phyloP scores from a whole-genome alignment of 23 tunicate genomes.

The Styela plicata region DNA sequence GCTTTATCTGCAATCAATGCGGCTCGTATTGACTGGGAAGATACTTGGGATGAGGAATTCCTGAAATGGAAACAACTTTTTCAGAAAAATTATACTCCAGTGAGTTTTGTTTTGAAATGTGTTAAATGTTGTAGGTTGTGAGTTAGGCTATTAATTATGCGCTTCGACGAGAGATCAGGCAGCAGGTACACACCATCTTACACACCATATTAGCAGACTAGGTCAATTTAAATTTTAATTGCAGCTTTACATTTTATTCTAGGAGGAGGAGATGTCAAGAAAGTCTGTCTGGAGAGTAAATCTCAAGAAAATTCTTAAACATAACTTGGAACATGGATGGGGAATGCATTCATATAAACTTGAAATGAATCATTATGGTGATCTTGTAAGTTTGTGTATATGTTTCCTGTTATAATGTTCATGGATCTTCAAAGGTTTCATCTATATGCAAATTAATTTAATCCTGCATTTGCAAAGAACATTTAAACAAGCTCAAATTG shows the following conservation, averaged over 20 bases:
- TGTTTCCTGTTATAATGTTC: too few species aligned
- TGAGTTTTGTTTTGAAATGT: too few species aligned
- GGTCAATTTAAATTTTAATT: too few species aligned
- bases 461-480: too few species aligned
- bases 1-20: neutral
- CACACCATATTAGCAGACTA: too few species aligned
- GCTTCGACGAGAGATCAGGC: too few species aligned
- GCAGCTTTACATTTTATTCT: too few species aligned
- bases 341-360: slow-evolving; percentile 58
- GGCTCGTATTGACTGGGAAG: neutral
- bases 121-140: too few species aligned
- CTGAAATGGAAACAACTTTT: neutral
- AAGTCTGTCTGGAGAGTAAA: slow-evolving; percentile 54
- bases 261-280: slow-evolving; percentile 40
- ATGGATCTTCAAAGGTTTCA: neutral
- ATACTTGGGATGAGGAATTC: neutral
- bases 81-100: neutral
- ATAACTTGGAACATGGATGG: slow-evolving; percentile 57
- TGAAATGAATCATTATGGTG: slow-evolving; percentile 69
- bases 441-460: too few species aligned
- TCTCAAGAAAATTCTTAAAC: slow-evolving; percentile 30
- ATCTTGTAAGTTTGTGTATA: slow-evolving; percentile 46
- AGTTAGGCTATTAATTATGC: too few species aligned
- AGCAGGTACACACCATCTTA: too few species aligned
- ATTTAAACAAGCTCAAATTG: too few species aligned